A percentile compares a stretch with the other conserved stretches of the same genome.
phyloP scores from a whole-genome alignment of 2,113 vertebrate species.

The Cariama cristata region DNA sequence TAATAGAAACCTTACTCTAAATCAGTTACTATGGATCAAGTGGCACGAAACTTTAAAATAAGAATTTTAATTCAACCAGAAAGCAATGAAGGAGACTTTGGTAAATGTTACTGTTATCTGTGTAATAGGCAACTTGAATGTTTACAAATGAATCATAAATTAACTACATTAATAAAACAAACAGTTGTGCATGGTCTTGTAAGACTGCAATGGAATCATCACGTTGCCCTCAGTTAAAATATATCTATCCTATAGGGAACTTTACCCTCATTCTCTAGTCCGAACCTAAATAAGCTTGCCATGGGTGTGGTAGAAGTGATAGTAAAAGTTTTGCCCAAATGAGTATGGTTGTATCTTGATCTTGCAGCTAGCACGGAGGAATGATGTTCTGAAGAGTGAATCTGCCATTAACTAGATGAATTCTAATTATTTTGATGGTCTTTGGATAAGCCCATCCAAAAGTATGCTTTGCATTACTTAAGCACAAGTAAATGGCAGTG shows the following conservation, averaged over 20 bases:
- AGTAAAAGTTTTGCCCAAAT: background rate
- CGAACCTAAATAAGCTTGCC: background rate
- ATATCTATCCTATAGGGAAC: background rate
- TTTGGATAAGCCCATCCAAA: background rate
- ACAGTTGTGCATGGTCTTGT: background rate
- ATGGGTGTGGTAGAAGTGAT: background rate
- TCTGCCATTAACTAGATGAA: background rate
- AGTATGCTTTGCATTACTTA: background rate
- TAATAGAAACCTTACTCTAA: constrained; percentile 61
- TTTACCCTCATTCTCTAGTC: background rate
- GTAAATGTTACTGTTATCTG: constrained; percentile 35
- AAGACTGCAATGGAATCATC: background rate
- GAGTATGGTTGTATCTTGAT: background rate
- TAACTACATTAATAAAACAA: constrained; percentile 31
- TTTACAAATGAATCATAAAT: constrained; percentile 9
- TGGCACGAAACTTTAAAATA: constrained; percentile 48
- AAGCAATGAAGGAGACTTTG: constrained; percentile 33
- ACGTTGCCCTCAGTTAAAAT: background rate
- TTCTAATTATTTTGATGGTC: background rate
- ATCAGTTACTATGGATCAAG: constrained; percentile 38
- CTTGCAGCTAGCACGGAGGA: background rate
- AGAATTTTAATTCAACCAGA: constrained; percentile 46
- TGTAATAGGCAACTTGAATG: constrained; percentile 34
- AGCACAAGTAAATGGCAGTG: accelerated
- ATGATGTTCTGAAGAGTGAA: background rate